Percentiles rank a stretch among this genome's conserved stretches.
These are phyloP conservation scores for Caenorhabditis auriculariae DNA, from an alignment of 2,888 invertebrate species.

Conservation along the genomic window DNA sequence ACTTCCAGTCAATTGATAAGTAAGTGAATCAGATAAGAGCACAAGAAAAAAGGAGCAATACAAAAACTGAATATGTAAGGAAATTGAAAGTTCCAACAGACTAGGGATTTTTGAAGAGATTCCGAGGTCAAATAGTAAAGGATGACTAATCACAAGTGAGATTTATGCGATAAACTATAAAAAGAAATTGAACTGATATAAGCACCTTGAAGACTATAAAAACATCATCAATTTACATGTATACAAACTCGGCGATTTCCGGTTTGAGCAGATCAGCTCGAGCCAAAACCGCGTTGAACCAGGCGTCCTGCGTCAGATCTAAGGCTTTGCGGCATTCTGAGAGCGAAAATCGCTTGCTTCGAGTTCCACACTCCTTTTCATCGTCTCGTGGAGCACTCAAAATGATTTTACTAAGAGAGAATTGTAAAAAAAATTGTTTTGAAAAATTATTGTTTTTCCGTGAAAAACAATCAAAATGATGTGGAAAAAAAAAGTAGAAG, in stretches of 20 bases:
- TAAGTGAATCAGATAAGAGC: too few species aligned
- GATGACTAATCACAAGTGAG: neutral
- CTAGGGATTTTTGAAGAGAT: neutral
- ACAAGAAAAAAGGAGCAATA: neutral
- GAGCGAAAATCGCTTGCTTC: constrained; percentile 32
- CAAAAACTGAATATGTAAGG: neutral
- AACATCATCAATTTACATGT: constrained; percentile 13
- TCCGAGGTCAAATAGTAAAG: neutral
- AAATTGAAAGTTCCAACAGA: neutral
- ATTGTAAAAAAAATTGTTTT: neutral
- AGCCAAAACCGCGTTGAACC: constrained; percentile 55
- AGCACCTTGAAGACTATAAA: neutral
- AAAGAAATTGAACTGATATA: too few species aligned
- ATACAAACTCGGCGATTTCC: constrained; percentile 53
- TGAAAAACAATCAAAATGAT: neutral
- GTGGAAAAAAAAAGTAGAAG: too few species aligned
- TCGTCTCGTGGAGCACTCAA: constrained; percentile 29
- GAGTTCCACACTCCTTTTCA: constrained; percentile 37
- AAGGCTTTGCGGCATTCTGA: constrained; percentile 38
- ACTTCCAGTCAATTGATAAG: too few species aligned
- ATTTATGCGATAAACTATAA: neutral
- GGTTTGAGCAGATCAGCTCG: constrained; percentile 49
- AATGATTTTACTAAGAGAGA: neutral
- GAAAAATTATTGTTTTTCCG: neutral
- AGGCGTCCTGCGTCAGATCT: constrained; percentile 36